These are phyloP conservation scores for Elachura formosa DNA, from an alignment of 2,113 vertebrate genomes.

Conservation along the genomic window DNA sequence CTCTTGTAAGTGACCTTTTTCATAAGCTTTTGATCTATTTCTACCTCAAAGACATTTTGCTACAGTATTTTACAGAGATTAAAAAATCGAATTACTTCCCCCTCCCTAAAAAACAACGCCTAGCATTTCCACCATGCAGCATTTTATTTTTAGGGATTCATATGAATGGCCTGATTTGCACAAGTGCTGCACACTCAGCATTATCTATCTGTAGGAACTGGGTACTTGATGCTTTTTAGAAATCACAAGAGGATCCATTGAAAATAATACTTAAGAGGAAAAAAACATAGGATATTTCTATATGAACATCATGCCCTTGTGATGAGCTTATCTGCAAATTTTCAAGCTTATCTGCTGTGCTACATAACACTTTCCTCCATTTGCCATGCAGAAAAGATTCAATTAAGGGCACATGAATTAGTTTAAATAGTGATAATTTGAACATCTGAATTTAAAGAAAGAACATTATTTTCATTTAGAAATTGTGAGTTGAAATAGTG, in stretches of 20 bases:
- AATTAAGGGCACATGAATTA: neutral
- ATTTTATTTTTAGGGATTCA: slow-evolving; percentile 50
- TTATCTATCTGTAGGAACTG: slow-evolving; percentile 15
- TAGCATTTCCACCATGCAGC: neutral
- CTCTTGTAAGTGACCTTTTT: neutral
- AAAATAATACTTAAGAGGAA: slow-evolving; percentile 15
- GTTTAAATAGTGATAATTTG: slow-evolving; percentile 20
- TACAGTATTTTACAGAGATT: neutral
- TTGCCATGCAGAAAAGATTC: slow-evolving; percentile 8
- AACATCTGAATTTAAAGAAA: slow-evolving; percentile 16
- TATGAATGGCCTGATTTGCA: slow-evolving; percentile 46
- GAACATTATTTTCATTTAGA: neutral
- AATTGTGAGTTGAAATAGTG: neutral
- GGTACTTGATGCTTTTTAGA: slow-evolving; percentile 35
- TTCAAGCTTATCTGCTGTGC: neutral
- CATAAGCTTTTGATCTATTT: neutral
- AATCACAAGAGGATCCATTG: slow-evolving; percentile 33
- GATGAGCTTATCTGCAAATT: slow-evolving; percentile 16
- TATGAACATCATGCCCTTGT: slow-evolving; percentile 28
- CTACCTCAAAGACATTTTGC: neutral
- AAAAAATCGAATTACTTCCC: neutral
- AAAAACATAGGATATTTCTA: slow-evolving; percentile 40
- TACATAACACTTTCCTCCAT: neutral
- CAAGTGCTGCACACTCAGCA: slow-evolving; percentile 41
- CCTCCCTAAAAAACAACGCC: neutral